Evolutionary conservation across 2,113 vertebrate species (phyloP).

Genomic region (Protomyctophum bolini): DNA sequence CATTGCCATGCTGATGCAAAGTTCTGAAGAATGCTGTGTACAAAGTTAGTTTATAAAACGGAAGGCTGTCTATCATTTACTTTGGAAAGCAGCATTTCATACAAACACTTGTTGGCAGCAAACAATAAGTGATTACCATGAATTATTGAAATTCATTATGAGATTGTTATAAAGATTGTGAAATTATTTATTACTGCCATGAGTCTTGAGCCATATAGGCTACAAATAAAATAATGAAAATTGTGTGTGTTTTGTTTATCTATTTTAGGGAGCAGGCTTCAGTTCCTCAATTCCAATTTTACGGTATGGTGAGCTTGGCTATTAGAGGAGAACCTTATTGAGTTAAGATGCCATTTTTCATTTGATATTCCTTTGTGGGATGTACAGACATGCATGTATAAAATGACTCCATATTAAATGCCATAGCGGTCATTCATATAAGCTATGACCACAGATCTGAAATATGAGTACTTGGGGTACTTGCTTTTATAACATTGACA

Average conservation of each 20-base stretch:
- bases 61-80: constrained; percentile 10
- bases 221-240: constrained; percentile 40
- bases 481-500: no score
- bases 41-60: constrained; percentile 48
- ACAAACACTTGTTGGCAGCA: constrained; percentile 26
- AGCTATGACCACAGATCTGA: no score
- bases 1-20: constrained; percentile 1
- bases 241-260: neutral
- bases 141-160: constrained; percentile 13
- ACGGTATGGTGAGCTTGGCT: neutral
- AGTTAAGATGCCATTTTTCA: no score
- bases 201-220: constrained; percentile 17
- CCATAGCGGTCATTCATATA: no score
- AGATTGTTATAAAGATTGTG: constrained; percentile 31
- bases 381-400: no score
- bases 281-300: neutral
- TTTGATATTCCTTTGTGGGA: no score
- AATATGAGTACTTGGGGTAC: no score
- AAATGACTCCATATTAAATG: no score
- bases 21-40: constrained; percentile 10
- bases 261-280: neutral
- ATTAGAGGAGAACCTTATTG: neutral
- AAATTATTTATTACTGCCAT: constrained; percentile 43
- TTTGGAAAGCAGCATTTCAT: constrained; percentile 20
- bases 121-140: constrained; percentile 1